These are phyloP conservation scores for Scaptomyza cyrtandrae DNA, from an alignment of 2,888 invertebrate species.

Conservation along the genomic window DNA sequence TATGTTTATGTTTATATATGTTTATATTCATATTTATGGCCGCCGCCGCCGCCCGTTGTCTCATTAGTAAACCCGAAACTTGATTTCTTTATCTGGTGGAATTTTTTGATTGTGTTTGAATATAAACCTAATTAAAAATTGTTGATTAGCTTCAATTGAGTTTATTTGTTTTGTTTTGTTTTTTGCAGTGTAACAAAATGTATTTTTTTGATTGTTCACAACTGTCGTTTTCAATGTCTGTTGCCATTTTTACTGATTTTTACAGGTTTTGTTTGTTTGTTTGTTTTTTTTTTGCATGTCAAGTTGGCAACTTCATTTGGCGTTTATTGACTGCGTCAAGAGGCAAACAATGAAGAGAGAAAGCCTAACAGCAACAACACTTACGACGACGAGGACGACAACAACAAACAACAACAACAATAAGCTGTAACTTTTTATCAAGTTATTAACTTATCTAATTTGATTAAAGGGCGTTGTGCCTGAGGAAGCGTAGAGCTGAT, in stretches of 20 bases:
- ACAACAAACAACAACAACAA: slow-evolving; percentile 45
- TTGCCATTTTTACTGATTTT: slow-evolving; percentile 10
- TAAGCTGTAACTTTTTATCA: slow-evolving; percentile 75
- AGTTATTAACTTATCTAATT: slow-evolving; percentile 81
- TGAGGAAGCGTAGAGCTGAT: slow-evolving; percentile 20
- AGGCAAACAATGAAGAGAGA: slow-evolving; percentile 56
- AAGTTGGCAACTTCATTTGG: slow-evolving; percentile 72
- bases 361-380: slow-evolving; percentile 48
- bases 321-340: slow-evolving; percentile 75
- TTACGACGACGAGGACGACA: slow-evolving; percentile 53
- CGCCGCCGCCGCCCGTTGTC: slow-evolving; percentile 30
- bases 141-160: background rate
- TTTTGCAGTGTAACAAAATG: slow-evolving; percentile 2
- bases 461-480: slow-evolving; percentile 70
- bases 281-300: slow-evolving; percentile 49
- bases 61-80: slow-evolving; percentile 60
- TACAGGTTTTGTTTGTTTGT: background rate
- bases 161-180: background rate
- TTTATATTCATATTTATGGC: slow-evolving; percentile 58
- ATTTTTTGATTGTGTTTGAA: background rate
- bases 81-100: slow-evolving; percentile 45
- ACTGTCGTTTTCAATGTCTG: slow-evolving; percentile 32
- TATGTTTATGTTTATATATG: slow-evolving; percentile 54
- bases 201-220: slow-evolving; percentile 42
- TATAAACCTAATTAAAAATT: background rate